Base-by-base conservation (phyloP, 1,140 invertebrate genomes). In the Drosophila kikkawai region DNA sequence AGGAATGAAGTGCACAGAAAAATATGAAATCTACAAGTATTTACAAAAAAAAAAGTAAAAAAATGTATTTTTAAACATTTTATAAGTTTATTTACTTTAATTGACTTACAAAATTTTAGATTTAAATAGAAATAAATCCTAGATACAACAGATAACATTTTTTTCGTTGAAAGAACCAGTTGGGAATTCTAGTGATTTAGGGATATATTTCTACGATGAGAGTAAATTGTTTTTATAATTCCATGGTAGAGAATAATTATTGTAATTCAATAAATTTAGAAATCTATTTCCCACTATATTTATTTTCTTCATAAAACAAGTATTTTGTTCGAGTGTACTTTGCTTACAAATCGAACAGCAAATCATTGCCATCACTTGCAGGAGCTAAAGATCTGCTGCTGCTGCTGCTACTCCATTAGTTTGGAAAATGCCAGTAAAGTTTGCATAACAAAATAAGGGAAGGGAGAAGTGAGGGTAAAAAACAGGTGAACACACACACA, bases 351-450 rank as follows among this genome's bases (percentile, higher is more conserved):
- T 83, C 74, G 70, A 74, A 73, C 50, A 61, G 71, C 75, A 84
- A 84, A 84, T 84, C 81, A 84, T 82, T 64, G 58, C 81, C 79
- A 77, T 80, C 81, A 84, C 48, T 79, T 55, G 39, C 63, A 70
- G 63, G 37, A 70, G 29, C 47, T 13, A 42, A 50, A 69, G 48
- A 74, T 71, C 36, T 58, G 36, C 39, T 67, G 19, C 22, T n/a
- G 15, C 12, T 67, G 17, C 37, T 22, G 47, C 22, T 29, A 22
- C 13, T 67, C 59, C 58, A 67, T 67, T 66, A 66, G 63, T 67
- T 39, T 65, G 64, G 59, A 45, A 69, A 55, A 69, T 69, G 70
- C 55, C 71, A 75, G 63, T 34, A 80, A 82, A 61, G 82, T 83
- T 80, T 78, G 82, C 82, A 80, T 78, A 85, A 80, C 76, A 60